Conservation (phyloP, 2,888 invertebrate species). For the Kuschelorhynchus macadamiae region DNA sequence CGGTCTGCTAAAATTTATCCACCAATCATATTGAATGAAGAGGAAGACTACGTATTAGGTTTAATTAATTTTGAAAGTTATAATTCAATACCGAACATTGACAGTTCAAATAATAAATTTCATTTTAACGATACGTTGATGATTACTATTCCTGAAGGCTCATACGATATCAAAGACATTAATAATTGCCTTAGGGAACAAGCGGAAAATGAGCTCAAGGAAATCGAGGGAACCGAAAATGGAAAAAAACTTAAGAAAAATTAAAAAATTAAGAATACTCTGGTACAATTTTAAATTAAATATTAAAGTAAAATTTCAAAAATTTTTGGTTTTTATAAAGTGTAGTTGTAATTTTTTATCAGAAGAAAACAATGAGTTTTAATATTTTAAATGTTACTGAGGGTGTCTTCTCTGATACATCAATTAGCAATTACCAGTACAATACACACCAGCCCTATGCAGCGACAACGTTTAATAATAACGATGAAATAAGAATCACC, state of each 20-base stretch:
- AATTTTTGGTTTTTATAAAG: too few species aligned
- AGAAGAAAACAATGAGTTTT: neutral
- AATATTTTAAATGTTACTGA: neutral
- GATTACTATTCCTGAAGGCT: slow-evolving; percentile 20
- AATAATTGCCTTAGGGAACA: neutral
- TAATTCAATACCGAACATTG: slow-evolving; percentile 35
- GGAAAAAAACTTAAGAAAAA: slow-evolving; percentile 39
- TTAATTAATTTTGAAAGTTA: slow-evolving; percentile 32
- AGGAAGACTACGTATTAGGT: slow-evolving; percentile 30
- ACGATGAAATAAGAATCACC: slow-evolving; percentile 61
- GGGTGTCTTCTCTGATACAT: neutral
- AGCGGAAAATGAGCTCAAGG: neutral
- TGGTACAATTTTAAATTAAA: too few species aligned
- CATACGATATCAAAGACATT: slow-evolving; percentile 23
- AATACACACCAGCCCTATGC: slow-evolving; percentile 58
- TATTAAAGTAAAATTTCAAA: neutral
- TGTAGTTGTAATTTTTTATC: too few species aligned
- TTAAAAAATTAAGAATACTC: neutral
- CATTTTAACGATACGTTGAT: slow-evolving; percentile 2
- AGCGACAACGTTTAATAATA: slow-evolving; percentile 54
- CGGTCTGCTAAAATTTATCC: slow-evolving; percentile 30
- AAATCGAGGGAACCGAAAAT: neutral
- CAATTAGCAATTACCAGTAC: slow-evolving; percentile 3
- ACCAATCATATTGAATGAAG: slow-evolving; percentile 36
- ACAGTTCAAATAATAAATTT: slow-evolving; percentile 22